phyloP scores from a whole-genome alignment of 2,888 invertebrate genomes.

The Oscheius sp. region DNA sequence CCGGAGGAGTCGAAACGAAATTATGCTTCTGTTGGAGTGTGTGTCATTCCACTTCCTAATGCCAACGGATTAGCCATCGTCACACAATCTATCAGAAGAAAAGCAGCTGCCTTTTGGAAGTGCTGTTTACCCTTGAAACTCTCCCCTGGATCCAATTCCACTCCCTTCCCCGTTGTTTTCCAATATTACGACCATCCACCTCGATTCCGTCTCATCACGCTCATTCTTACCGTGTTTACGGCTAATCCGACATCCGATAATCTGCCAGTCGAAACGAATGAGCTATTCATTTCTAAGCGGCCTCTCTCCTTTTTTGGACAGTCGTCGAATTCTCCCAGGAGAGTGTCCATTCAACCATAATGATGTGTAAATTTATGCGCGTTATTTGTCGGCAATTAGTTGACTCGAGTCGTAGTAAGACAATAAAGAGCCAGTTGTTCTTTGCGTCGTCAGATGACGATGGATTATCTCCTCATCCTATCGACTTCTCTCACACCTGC shows the following conservation, averaged over 20 bases:
- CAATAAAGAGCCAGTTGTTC: slow-evolving; percentile 22
- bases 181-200: background rate
- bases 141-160: slow-evolving; percentile 6
- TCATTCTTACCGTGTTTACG: too few species aligned
- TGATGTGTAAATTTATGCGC: slow-evolving; percentile 30
- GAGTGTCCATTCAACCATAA: slow-evolving; percentile 9
- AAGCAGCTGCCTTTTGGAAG: slow-evolving; percentile 26
- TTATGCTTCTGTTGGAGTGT: slow-evolving; percentile 24
- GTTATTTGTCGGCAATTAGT: slow-evolving; percentile 24
- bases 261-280: background rate
- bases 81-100: slow-evolving; percentile 24
- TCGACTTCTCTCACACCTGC: slow-evolving; percentile 5
- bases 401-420: slow-evolving; percentile 11
- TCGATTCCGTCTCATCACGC: background rate
- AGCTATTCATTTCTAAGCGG: background rate
- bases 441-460: slow-evolving; percentile 7
- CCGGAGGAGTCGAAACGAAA: background rate
- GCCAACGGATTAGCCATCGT: slow-evolving; percentile 23
- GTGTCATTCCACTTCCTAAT: slow-evolving; percentile 26
- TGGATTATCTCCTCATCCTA: background rate
- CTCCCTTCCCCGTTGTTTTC: background rate
- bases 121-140: slow-evolving; percentile 1
- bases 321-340: background rate
- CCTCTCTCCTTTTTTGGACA: background rate
- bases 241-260: too few species aligned